Base-by-base conservation (phyloP, 2,797 vertebrate genomes). In the Mus caroli region DNA sequence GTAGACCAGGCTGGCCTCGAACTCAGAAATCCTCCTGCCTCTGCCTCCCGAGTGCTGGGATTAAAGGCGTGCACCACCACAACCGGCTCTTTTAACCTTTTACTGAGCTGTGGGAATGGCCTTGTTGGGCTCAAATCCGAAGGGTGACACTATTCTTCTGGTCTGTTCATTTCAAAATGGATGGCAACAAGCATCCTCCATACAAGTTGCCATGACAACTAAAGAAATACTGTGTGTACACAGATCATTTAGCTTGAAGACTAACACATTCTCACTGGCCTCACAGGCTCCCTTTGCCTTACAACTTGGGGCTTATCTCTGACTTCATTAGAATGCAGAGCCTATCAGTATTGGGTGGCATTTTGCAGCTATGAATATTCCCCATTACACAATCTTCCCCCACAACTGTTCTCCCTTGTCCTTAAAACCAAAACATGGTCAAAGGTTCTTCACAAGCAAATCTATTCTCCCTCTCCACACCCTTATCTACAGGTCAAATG, bases 391-490 rank as follows among this genome's bases (percentile, higher is more conserved):
- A 80, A 24, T 20, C 17, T 62, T 84, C 31, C 11, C 71, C 19
- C 54, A 19, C 10, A 85, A 11, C 82, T 76, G 40, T 77, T 22
- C 34, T 40, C 54, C 43, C 56, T 40, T 92, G 82, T 82, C 19
- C 56, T 92, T 40, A 28, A 0, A 95, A 46, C 28, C 75, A 90
- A 88, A 50, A 58, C 13, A 83, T 88, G 2, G 31, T 69, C 62
- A 71, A 34, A 90, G 62, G 24, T 77, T 87, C 56, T 8, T 14
- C 50, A 6, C 31, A 58, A 15, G 83, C 67, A 62, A 92, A 64
- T 62, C 84, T 54, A 26, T 80, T 94, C 26, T 20, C 88, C 54
- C 56, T 94, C 62, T 76, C 62, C 77, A 78, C 40, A 40, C n/a
- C n/a, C 80, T 82, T 79, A 43, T 54, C 43, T 79, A 34, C 12